phyloP scores from a whole-genome alignment of 2,888 invertebrate genomes.

The Thereva nobilitata region DNA sequence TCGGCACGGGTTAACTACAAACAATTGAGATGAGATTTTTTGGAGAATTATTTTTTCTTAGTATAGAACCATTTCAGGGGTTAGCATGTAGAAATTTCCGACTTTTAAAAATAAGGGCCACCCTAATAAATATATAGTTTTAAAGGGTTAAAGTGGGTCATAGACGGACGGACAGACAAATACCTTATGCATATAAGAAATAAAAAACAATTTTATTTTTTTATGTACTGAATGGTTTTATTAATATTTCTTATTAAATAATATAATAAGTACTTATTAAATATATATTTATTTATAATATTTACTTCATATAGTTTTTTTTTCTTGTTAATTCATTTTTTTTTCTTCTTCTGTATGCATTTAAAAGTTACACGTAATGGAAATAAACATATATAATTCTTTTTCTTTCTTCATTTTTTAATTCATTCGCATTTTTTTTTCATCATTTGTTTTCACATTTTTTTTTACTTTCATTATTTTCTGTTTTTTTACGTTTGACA shows the following conservation, averaged over 20 bases:
- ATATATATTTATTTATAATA: slow-evolving; percentile 35
- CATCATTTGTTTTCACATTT: neutral
- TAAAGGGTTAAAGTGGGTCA: too few relatives aligned
- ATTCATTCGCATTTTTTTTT: neutral
- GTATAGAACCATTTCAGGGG: too few relatives aligned
- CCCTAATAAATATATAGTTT: too few relatives aligned
- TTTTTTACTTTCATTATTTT: neutral
- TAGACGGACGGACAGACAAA: too few relatives aligned
- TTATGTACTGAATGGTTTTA: slow-evolving; percentile 31
- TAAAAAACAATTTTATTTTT: neutral
- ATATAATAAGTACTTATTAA: slow-evolving; percentile 36
- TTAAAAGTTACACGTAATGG: slow-evolving; percentile 26
- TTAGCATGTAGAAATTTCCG: too few relatives aligned
- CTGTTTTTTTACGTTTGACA: neutral
- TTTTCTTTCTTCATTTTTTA: neutral
- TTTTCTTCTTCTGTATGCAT: slow-evolving; percentile 26
- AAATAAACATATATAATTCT: slow-evolving; percentile 27
- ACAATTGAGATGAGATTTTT: too few relatives aligned
- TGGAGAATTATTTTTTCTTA: too few relatives aligned
- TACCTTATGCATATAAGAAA: too few relatives aligned
- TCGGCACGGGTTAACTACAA: too few relatives aligned
- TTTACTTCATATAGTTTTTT: slow-evolving; percentile 35
- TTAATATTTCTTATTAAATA: slow-evolving; percentile 34
- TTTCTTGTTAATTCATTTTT: slow-evolving; percentile 4
- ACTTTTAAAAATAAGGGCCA: too few relatives aligned